Conservation (phyloP, 2,797 vertebrate species). For the Crenichthys baileyi region DNA sequence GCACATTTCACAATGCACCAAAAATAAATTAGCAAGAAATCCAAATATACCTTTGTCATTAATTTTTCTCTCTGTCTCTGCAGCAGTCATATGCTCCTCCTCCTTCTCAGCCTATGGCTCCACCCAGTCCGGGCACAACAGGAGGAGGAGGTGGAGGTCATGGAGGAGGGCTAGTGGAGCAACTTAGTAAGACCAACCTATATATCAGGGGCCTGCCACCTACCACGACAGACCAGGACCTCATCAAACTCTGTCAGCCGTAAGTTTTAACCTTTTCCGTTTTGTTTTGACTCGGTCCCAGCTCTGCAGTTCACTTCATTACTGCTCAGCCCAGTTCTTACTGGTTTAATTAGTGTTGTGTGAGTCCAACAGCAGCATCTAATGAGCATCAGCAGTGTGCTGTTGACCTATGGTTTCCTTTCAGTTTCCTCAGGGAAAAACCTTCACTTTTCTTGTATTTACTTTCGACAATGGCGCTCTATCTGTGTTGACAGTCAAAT, state of each 20-base stretch:
- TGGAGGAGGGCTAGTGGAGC: constrained; percentile 87
- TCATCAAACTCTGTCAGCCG: constrained; percentile 99
- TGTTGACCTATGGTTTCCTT: constrained; percentile 62
- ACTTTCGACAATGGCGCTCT: too few species aligned
- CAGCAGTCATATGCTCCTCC: constrained; percentile 99
- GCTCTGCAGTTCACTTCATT: constrained; percentile 30
- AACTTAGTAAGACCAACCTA: constrained; percentile 99
- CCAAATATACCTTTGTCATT: background rate
- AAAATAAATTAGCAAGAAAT: background rate
- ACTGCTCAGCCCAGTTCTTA: constrained; percentile 31
- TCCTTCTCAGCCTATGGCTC: constrained; percentile 94
- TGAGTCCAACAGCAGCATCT: constrained; percentile 54
- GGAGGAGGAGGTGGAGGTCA: constrained; percentile 86
- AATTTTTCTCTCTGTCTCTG: constrained; percentile 38
- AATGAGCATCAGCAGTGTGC: constrained; percentile 68
- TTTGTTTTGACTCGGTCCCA: constrained; percentile 3
- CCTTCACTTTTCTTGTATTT: too few species aligned
- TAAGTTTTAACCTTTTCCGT: constrained; percentile 80
- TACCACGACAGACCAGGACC: constrained; percentile 98
- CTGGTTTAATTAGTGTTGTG: constrained; percentile 58
- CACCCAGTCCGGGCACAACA: constrained; percentile 97
- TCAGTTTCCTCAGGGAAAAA: constrained; percentile 61
- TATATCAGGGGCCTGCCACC: constrained; percentile 98
- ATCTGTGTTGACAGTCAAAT: too few species aligned
- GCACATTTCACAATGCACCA: background rate